Conservation (phyloP, 2,797 vertebrate genomes). For the Halcyon leucocephala region DNA sequence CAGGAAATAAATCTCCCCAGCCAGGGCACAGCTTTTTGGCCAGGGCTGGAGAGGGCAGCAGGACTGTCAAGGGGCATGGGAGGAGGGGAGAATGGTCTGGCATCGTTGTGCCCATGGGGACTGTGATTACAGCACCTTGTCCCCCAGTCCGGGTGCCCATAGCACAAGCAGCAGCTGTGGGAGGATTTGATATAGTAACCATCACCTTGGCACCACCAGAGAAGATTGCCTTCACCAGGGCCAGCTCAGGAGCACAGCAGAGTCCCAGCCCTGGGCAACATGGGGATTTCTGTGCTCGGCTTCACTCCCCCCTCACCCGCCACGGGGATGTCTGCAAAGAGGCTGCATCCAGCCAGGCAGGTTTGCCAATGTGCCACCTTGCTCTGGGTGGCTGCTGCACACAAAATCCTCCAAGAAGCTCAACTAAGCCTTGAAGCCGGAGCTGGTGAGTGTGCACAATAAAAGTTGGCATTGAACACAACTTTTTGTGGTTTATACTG, state of each 20-base stretch:
- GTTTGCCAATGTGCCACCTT: neutral
- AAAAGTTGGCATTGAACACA: neutral
- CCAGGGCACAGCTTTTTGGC: neutral
- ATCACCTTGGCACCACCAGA: neutral
- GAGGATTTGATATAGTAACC: neutral
- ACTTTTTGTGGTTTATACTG: neutral
- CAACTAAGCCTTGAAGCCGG: rapidly evolving
- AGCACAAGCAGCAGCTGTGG: neutral
- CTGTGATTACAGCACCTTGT: rapidly evolving
- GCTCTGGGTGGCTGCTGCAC: neutral
- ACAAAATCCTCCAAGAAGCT: neutral
- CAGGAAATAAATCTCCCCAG: conserved; percentile 71
- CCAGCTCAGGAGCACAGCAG: neutral
- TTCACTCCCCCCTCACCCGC: rapidly evolving
- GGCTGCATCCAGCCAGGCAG: neutral
- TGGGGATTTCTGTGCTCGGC: neutral
- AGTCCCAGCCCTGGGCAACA: neutral
- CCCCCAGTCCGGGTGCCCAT: rapidly evolving
- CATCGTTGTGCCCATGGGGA: rapidly evolving
- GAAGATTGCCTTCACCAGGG: rapidly evolving
- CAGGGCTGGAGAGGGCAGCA: rapidly evolving
- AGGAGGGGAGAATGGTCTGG: rapidly evolving
- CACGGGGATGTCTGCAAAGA: neutral
- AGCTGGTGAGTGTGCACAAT: rapidly evolving
- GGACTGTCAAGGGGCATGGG: rapidly evolving